Base-by-base conservation (phyloP, 2,797 vertebrate species). In the Cyprinella venusta region DNA sequence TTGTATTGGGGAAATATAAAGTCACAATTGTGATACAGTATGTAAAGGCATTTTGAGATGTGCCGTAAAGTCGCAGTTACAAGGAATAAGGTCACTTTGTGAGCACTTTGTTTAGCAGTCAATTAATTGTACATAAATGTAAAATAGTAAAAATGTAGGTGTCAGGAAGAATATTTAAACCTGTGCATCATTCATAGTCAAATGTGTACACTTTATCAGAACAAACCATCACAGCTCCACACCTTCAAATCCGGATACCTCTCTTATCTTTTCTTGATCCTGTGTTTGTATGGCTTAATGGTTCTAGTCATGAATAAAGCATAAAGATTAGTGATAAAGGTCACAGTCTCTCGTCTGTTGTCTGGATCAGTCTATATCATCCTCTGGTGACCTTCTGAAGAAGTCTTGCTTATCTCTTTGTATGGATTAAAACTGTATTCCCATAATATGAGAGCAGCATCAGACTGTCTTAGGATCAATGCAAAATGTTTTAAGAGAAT, bases 181-280 rank as follows among this genome's bases (percentile, higher is more conserved):
- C 16, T 40, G 48, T 75, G 16, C 7, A 30, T 40, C 30, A 52
- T 75, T 5, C 19, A 10, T 24, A 40, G 30, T 21, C 30, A 38
- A 67, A 12, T 61, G 24, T 61, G 18, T 30, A 61, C n/a, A 54
- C 56, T 72, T 81, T 81, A 82, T 82, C 80, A 67, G 50, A 56
- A 19, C 72, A 16, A 83, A 61, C 12, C 18, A 69, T 83, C 81
- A 48, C 24, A 69, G 65, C 52, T 63, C 64, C 52, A 83, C 81
- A 77, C 40, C 64, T 83, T 77, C 19, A 76, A 42, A 68, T 76
- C 63, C 50, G 12, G 63, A 56, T 42, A 24, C 59, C 54, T 77
- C 40, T 70, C 50, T 70, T 61, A 83, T 83, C 65, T 1, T 67
- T 77, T 83, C 81, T 52, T 61, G 64, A 77, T 77, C 72, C 52